phyloP scores from a whole-genome alignment of 2,888 invertebrate species.

The Caenorhabditis sp. region DNA sequence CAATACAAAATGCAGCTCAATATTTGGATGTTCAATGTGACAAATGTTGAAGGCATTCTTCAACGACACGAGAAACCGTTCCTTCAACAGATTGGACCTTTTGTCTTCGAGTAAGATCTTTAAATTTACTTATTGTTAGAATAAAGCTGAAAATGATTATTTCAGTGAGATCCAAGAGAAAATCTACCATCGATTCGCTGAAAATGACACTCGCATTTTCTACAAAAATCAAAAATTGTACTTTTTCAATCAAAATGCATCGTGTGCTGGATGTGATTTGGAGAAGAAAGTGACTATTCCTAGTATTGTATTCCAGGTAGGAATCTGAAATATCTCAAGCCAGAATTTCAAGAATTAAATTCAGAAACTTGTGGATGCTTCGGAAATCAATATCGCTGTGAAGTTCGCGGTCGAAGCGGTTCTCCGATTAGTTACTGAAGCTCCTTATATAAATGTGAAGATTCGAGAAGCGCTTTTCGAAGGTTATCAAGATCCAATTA shows the following conservation, averaged over 20 bases:
- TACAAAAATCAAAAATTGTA: slow-evolving; percentile 62
- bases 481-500: slow-evolving; percentile 65
- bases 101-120: slow-evolving; percentile 54
- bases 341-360: background rate
- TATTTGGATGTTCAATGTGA: slow-evolving; percentile 56
- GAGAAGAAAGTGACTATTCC: slow-evolving; percentile 59
- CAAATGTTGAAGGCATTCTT: slow-evolving; percentile 41
- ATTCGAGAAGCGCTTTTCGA: slow-evolving; percentile 65
- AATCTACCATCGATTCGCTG: slow-evolving; percentile 41
- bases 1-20: slow-evolving; percentile 60
- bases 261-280: slow-evolving; percentile 58
- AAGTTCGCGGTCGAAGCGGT: slow-evolving; percentile 47
- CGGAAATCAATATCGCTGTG: slow-evolving; percentile 20
- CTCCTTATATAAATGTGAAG: slow-evolving; percentile 32
- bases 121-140: slow-evolving; percentile 1
- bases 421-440: slow-evolving; percentile 31
- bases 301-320: slow-evolving; percentile 66
- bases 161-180: slow-evolving; percentile 65
- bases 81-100: slow-evolving; percentile 52
- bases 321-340: background rate
- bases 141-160: slow-evolving; percentile 2
- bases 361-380: slow-evolving; percentile 60
- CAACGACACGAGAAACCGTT: slow-evolving; percentile 45
- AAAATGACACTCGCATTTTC: slow-evolving; percentile 58
- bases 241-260: slow-evolving; percentile 53